These are phyloP conservation scores for Glyptemys insculpta DNA, from an alignment of 2,797 vertebrate genomes.

Conservation along the genomic window DNA sequence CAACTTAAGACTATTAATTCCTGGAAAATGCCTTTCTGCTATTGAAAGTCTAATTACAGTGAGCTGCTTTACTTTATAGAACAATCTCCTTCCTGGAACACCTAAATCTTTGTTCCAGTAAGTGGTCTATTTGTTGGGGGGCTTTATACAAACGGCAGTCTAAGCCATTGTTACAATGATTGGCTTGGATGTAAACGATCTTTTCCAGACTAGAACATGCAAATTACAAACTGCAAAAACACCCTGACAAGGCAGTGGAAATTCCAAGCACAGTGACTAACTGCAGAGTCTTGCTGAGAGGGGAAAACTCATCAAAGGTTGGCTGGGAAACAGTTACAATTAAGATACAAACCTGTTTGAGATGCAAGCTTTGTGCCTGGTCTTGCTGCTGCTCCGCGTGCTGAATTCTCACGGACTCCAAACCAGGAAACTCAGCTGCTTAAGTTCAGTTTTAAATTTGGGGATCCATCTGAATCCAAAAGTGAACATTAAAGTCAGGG, in stretches of 20 bases:
- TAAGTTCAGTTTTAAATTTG: neutral
- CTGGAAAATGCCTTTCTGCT: neutral
- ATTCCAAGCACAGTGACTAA: neutral
- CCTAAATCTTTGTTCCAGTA: neutral
- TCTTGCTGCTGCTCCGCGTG: neutral
- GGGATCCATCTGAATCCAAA: neutral
- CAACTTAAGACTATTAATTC: neutral
- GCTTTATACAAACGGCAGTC: neutral
- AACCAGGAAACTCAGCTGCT: neutral
- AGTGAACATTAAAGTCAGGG: neutral
- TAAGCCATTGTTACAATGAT: neutral
- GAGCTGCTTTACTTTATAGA: neutral
- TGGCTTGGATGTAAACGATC: neutral
- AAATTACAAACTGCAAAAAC: neutral
- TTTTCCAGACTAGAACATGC: neutral
- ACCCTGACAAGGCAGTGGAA: neutral
- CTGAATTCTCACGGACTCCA: neutral
- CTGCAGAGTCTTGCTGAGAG: neutral
- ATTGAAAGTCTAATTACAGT: neutral
- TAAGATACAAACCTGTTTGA: neutral
- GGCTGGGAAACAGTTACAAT: rapidly evolving
- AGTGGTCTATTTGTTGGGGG: neutral
- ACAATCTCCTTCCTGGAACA: neutral
- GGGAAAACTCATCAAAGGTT: neutral
- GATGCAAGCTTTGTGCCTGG: neutral